Base-by-base conservation (phyloP, 2,888 invertebrate species). In the Drosophila picticornis region DNA sequence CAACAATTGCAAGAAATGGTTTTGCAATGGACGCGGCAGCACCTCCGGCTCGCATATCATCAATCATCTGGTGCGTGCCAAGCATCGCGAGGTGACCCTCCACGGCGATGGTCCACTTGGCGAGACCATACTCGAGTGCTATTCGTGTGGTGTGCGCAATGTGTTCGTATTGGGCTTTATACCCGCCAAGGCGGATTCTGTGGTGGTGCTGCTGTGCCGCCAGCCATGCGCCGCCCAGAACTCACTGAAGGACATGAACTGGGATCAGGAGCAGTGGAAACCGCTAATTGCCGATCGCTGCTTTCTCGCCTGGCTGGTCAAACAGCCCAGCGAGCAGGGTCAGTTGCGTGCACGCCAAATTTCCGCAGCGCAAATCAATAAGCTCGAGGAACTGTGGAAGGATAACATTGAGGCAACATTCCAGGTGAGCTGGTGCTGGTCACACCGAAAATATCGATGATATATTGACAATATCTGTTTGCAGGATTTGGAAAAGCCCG, bases 191-290 rank as follows among this genome's bases (percentile, higher is more conserved):
- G 99, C 99, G 1, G 99, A 99, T 93, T 99, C 99, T 0, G 99
- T 99, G 63, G 99, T 99, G 22, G 99, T 99, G 2, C 94, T 99
- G 63, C 94, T 99, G 5, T 99, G 99, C 92, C 96, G 99, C 1
- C 99, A 99, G 94, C 99, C 99, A 4, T 99, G 99, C 94, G 99
- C 99, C 34, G 98, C 99, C 7, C 98, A 99, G 92, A 98, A 97
- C 91, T 98, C 98, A 19, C 94, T 99, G 50, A 99, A 99, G 94
- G 99, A 99, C 92, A 98, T 99, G 98, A 99, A 99, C 93, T 99
- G 99, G 98, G 99, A 99, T 94, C 99, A 99, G 92, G 98, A 98
- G 80, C 98, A 99, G 91, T 99, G 99, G 99, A 99, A 99, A 93
- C 99, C 99, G 0, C 94, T 99, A 77, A 99, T 99, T 92, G 96